A percentile compares a stretch with the other conserved stretches of the same genome.
Evolutionary conservation across 2,797 vertebrate species (phyloP).

Genomic region (Pantherophis vulpinus): DNA sequence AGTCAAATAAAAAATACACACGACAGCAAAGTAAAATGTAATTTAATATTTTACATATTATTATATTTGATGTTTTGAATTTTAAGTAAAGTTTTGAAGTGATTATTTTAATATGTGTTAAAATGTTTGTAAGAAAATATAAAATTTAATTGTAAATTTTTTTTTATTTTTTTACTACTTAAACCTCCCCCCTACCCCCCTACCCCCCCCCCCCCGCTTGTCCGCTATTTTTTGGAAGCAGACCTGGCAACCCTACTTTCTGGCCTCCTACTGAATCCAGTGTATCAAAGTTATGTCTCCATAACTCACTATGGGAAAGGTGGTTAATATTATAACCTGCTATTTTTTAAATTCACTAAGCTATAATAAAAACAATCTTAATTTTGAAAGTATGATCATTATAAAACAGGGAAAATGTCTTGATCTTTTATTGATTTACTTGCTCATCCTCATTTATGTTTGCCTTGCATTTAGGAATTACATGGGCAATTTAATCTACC

Average conservation of each 20-base stretch:
- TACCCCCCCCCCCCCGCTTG: too few relatives aligned
- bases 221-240: too few relatives aligned
- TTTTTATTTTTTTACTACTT: too few relatives aligned
- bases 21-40: too few relatives aligned
- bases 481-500: slow-evolving; percentile 82
- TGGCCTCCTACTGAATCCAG: neutral
- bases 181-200: too few relatives aligned
- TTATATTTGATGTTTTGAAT: too few relatives aligned
- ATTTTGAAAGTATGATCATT: neutral
- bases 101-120: too few relatives aligned
- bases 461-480: slow-evolving; percentile 76
- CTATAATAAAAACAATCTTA: neutral
- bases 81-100: too few relatives aligned
- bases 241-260: neutral
- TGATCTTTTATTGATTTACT: neutral
- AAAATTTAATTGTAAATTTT: too few relatives aligned
- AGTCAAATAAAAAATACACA: too few relatives aligned
- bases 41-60: too few relatives aligned
- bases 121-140: too few relatives aligned
- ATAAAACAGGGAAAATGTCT: neutral
- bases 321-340: neutral
- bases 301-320: neutral
- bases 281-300: neutral
- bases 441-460: slow-evolving; percentile 12
- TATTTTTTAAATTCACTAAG: neutral